phyloP scores from a whole-genome alignment of 2,888 invertebrate genomes.

The Ophioninae sp. region DNA sequence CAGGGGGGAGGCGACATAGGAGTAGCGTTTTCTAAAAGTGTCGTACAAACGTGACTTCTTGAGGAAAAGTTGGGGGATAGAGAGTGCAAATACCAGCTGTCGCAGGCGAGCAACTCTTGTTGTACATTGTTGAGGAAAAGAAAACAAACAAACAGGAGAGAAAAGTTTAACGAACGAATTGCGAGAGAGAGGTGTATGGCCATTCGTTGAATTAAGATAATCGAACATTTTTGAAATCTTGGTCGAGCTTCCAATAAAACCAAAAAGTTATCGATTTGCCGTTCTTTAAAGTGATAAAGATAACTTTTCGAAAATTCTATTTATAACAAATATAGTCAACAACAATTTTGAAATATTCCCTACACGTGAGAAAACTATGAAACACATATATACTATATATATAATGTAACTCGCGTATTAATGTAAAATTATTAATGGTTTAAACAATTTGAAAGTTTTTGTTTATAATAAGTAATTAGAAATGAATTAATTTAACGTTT shows the following conservation, averaged over 20 bases:
- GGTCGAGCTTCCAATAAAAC: not conserved
- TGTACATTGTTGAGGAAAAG: slow-evolving; percentile 28
- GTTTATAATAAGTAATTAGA: too few relatives aligned
- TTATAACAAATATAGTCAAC: too few relatives aligned
- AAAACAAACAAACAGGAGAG: slow-evolving; percentile 31
- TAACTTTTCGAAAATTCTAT: too few relatives aligned
- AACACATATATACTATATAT: too few relatives aligned
- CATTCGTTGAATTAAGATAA: not conserved
- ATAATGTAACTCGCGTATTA: too few relatives aligned
- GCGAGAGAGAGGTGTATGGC: slow-evolving; percentile 18
- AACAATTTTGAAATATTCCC: too few relatives aligned
- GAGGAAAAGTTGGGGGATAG: slow-evolving; percentile 55
- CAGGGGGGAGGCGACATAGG: not conserved
- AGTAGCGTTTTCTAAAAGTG: slow-evolving; percentile 57
- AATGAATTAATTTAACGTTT: too few relatives aligned
- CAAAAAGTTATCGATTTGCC: not conserved
- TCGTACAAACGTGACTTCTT: slow-evolving; percentile 46
- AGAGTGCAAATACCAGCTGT: slow-evolving; percentile 30
- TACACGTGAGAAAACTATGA: too few relatives aligned
- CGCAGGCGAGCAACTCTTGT: slow-evolving; percentile 1
- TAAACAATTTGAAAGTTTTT: too few relatives aligned
- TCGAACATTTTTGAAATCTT: not conserved
- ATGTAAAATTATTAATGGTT: too few relatives aligned
- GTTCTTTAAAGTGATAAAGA: too few relatives aligned
- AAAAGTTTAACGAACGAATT: slow-evolving; percentile 55